These are phyloP conservation scores for Cephus sareptanus DNA, from an alignment of 2,888 invertebrate genomes.

Conservation along the genomic window DNA sequence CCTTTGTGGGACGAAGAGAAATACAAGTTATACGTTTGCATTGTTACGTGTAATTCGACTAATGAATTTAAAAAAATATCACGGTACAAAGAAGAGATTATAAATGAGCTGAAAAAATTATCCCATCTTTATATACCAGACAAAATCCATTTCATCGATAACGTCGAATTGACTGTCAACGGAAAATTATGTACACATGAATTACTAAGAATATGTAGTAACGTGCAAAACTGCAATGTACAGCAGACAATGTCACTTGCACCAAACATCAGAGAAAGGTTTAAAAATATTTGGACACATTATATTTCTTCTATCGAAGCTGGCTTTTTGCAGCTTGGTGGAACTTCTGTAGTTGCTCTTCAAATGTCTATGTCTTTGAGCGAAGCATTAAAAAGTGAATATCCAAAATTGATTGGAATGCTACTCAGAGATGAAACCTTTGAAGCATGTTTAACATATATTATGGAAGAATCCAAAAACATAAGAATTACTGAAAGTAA, in stretches of 20 bases:
- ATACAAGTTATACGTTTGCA: conserved; percentile 65
- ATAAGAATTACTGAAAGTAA: conserved; percentile 49
- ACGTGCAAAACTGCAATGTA: conserved; percentile 44
- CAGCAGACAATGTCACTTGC: conserved; percentile 42
- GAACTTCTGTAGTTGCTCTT: conserved; percentile 78
- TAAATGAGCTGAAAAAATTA: conserved; percentile 64
- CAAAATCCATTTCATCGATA: conserved; percentile 71
- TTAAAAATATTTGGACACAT: conserved; percentile 42
- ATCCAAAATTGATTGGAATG: conserved; percentile 69
- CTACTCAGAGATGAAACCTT: conserved; percentile 69
- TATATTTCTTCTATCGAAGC: conserved; percentile 46
- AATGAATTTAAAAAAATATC: conserved; percentile 41
- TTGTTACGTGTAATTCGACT: conserved; percentile 55
- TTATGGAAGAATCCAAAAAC: conserved; percentile 30
- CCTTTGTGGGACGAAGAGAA: conserved; percentile 68
- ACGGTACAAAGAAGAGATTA: conserved; percentile 51
- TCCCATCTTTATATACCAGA: conserved; percentile 74
- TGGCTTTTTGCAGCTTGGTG: conserved; percentile 74
- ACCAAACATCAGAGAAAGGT: conserved; percentile 36
- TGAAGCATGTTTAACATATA: conserved; percentile 51
- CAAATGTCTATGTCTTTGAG: conserved; percentile 73
- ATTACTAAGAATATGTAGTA: conserved; percentile 65
- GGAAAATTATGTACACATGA: conserved; percentile 75
- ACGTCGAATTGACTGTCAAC: conserved; percentile 74
- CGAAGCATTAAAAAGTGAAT: conserved; percentile 61